Percentiles rank a stretch among this genome's conserved stretches.
Evolutionary conservation across 2,888 invertebrate species (phyloP).

Genomic region (Cheilosia vulpina): DNA sequence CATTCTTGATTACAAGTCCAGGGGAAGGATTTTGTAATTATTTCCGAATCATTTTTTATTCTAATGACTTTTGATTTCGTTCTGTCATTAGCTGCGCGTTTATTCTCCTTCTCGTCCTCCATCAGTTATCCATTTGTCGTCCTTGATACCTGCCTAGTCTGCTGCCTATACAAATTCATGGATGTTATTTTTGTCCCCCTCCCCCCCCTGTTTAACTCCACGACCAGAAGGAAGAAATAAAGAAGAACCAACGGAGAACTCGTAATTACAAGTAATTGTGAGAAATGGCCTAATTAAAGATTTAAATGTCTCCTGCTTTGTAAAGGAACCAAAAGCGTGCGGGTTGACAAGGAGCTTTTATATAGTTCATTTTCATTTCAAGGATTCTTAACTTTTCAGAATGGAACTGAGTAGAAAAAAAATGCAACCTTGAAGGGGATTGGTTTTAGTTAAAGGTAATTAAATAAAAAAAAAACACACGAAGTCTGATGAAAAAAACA

Average conservation of each 20-base stretch:
- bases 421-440: conserved; percentile 13
- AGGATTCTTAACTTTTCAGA: conserved; percentile 67
- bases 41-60: conserved; percentile 74
- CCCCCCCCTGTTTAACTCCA: not conserved
- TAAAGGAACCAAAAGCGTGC: conserved; percentile 24
- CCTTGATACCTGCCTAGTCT: conserved; percentile 64
- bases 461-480: conserved; percentile 50
- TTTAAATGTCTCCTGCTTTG: conserved; percentile 61
- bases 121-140: conserved; percentile 13
- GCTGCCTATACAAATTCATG: conserved; percentile 1
- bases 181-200: conserved; percentile 4
- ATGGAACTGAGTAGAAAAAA: conserved; percentile 17
- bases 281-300: conserved; percentile 74
- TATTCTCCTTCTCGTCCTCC: conserved; percentile 9
- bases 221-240: conserved; percentile 31
- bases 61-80: conserved; percentile 73
- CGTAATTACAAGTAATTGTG: conserved; percentile 74
- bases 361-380: conserved; percentile 74
- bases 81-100: conserved; percentile 53
- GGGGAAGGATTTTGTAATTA: conserved; percentile 69
- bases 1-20: conserved; percentile 70
- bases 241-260: conserved; percentile 48
- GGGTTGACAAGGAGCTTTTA: conserved; percentile 62
- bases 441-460: conserved; percentile 71
- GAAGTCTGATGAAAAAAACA: conserved; percentile 26